Conservation (phyloP, 2,888 invertebrate genomes). For the Trilocha varians region DNA sequence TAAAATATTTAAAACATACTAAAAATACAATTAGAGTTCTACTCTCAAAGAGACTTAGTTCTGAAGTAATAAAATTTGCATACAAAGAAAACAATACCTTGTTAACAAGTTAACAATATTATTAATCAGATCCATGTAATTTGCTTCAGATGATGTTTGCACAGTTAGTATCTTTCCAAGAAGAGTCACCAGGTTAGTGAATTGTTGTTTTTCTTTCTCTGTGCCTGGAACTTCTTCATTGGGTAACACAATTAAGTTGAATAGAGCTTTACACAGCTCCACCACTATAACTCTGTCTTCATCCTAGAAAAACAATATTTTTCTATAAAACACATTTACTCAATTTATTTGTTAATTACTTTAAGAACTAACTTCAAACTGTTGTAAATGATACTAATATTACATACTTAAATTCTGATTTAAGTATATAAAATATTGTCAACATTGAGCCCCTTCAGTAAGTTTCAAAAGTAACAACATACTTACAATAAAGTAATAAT, state of each 20-base stretch:
- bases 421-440: too few relatives aligned
- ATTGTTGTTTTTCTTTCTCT: constrained; percentile 81
- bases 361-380: too few relatives aligned
- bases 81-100: constrained; percentile 35
- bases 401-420: too few relatives aligned
- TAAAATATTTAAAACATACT: constrained; percentile 2
- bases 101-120: constrained; percentile 89
- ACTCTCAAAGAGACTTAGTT: too few relatives aligned
- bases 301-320: constrained; percentile 61
- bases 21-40: too few relatives aligned
- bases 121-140: constrained; percentile 79
- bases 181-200: constrained; percentile 79
- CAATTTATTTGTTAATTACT: too few relatives aligned
- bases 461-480: not conserved
- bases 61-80: too few relatives aligned
- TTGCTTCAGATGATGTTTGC: constrained; percentile 70
- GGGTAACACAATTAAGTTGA: constrained; percentile 78
- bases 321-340: too few relatives aligned
- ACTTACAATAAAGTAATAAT: constrained; percentile 40
- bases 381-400: too few relatives aligned
- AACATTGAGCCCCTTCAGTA: too few relatives aligned
- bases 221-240: constrained; percentile 55
- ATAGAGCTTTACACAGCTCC: constrained; percentile 85
- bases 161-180: constrained; percentile 80
- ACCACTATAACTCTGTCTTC: constrained; percentile 76